phyloP scores from a whole-genome alignment of 2,113 vertebrate genomes.

The Microtus richardsoni region DNA sequence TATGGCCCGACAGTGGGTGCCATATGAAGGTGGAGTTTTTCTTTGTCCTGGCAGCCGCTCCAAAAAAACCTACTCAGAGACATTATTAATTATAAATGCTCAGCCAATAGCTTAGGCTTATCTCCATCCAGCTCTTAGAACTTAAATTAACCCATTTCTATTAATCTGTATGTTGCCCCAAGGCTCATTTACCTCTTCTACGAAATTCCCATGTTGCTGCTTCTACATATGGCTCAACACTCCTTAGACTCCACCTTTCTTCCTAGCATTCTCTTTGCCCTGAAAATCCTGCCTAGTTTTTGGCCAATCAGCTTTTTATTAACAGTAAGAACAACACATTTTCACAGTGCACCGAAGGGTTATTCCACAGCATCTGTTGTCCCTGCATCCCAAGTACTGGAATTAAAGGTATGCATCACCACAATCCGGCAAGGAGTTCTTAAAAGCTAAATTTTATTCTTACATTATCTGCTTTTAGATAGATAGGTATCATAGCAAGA shows the following conservation, averaged over 20 bases:
- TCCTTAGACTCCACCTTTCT: neutral
- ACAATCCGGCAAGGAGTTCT: neutral
- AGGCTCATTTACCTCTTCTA: neutral
- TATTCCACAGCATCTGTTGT: too few relatives aligned
- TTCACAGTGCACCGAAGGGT: neutral
- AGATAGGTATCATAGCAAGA: neutral
- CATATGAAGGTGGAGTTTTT: neutral
- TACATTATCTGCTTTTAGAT: neutral
- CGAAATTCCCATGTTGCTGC: neutral
- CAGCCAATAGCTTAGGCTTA: neutral
- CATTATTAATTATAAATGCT: neutral
- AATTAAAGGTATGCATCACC: neutral
- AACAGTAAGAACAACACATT: neutral
- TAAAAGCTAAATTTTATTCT: slow-evolving; percentile 25
- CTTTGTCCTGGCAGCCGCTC: neutral
- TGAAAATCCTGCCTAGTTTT: neutral
- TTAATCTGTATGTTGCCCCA: neutral
- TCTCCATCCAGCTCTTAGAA: neutral
- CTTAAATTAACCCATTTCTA: neutral
- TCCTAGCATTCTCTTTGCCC: neutral
- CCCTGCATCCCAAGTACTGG: neutral
- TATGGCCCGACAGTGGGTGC: neutral
- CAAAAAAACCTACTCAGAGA: neutral
- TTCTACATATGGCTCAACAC: neutral
- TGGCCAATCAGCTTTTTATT: neutral